Conservation (phyloP, 2,888 invertebrate species). For the Aelia acuminata region DNA sequence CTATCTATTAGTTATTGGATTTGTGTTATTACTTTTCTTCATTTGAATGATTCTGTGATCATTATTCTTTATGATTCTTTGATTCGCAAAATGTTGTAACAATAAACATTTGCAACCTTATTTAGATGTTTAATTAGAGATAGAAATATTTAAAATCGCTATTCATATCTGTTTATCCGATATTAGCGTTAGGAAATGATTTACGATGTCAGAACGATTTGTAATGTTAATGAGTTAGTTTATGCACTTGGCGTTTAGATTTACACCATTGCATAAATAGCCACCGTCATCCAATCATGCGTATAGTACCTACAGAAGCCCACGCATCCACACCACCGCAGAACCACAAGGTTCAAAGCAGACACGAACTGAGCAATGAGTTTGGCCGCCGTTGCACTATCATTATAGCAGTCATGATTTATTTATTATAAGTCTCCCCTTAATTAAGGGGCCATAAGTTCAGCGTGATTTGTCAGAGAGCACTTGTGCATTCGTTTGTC, state of each 20-base stretch:
- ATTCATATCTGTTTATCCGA: neutral
- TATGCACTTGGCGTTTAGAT: neutral
- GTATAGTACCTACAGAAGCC: neutral
- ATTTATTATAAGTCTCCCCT: constrained; percentile 8
- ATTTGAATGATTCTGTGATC: no score
- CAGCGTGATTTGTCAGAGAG: constrained; percentile 22
- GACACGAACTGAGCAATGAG: neutral
- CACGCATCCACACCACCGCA: neutral
- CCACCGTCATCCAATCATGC: neutral
- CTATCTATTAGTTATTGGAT: no score
- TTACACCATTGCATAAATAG: constrained; percentile 17
- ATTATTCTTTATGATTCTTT: no score
- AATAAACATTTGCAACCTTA: no score
- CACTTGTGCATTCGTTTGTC: constrained; percentile 19
- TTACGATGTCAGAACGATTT: neutral
- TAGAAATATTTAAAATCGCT: neutral
- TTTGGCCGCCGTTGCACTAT: constrained; percentile 1
- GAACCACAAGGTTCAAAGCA: constrained; percentile 14
- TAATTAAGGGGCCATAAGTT: constrained; percentile 28
- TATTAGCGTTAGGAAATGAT: neutral
- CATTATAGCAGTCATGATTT: constrained; percentile 12
- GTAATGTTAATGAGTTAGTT: constrained; percentile 3
- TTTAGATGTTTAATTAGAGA: no score
- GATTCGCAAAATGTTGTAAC: no score
- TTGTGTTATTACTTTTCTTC: no score